Base-by-base conservation (phyloP, 1,140 invertebrate species). In the Pseudomyrmex concolor region DNA sequence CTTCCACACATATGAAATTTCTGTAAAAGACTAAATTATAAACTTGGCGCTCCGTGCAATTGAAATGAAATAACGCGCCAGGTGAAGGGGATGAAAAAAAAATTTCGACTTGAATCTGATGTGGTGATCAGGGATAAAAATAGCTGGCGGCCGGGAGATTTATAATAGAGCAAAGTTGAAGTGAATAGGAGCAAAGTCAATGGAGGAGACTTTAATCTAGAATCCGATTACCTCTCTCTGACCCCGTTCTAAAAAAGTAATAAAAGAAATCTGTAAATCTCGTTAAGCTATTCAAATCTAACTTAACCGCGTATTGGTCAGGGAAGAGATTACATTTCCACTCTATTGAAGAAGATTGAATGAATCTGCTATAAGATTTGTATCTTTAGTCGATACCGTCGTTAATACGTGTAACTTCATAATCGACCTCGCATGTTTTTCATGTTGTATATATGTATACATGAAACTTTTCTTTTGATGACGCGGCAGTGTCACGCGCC, bases 181-280 rank as follows among this genome's bases (percentile, higher is more conserved):
- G 15, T 57, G 64, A 57, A 70, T 68, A 19, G 51, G 57, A 57
- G 34, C 34, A 15, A 22, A 78, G 25, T 78, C 74, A 68, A 68
- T 78, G 64, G 19, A 70, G 51, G 76, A 17, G 64, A 1, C 43
- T 70, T 78, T 78, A 78, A 78, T 78, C 43, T 78, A 57, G 15
- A 78, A 78, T 78, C 74, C 74, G 74, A 78, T 78, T 78, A 78
- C 76, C 57, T 78, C 64, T 57, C 62, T 68, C 34, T 34, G 45
- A 78, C 76, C 76, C 22, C 25, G 3, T 78, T 59, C 64, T 70
- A 19, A 70, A 68, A 78, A 78, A 78, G 76, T 70, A 78, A 70
- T 78, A 34, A 78, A 70, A 70, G 64, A 70, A 70, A 34, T 78
- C 64, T 45, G 70, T 68, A 57, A 57, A 59, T 78, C 76, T 78